phyloP scores from a whole-genome alignment of 2,888 invertebrate genomes.

The Cremastinae sp. region DNA sequence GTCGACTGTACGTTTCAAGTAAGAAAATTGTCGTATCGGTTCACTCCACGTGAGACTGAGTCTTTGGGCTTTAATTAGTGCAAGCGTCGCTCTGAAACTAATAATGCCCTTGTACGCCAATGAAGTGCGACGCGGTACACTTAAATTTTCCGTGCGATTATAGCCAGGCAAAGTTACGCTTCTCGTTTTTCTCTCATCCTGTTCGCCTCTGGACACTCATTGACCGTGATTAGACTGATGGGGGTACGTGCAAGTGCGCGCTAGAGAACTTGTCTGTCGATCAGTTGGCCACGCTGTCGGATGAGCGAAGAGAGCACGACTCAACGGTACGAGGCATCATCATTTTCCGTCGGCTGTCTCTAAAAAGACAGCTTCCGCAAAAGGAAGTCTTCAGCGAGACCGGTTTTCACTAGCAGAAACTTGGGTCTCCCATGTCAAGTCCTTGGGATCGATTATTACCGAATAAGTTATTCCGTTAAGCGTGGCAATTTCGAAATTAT shows the following conservation, averaged over 20 bases:
- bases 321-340: conserved; percentile 46
- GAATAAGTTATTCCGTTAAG: conserved; percentile 49
- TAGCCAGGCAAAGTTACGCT: conserved; percentile 39
- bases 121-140: conserved; percentile 58
- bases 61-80: conserved; percentile 35
- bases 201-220: conserved; percentile 57
- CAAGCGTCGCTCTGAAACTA: conserved; percentile 50
- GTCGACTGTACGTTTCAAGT: too few relatives aligned
- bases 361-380: conserved; percentile 41
- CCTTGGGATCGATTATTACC: conserved; percentile 52
- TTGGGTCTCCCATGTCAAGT: conserved; percentile 40
- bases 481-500: conserved; percentile 14
- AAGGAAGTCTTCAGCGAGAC: conserved; percentile 39
- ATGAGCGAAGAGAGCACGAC: conserved; percentile 48
- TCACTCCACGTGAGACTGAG: conserved; percentile 23
- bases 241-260: conserved; percentile 25
- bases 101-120: conserved; percentile 48
- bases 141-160: conserved; percentile 57
- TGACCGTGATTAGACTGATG: conserved; percentile 53
- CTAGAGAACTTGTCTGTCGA: conserved; percentile 53
- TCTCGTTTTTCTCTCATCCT: conserved; percentile 56
- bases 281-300: conserved; percentile 48
- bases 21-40: conserved; percentile 27
- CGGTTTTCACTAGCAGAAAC: conserved; percentile 25
- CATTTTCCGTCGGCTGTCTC: conserved; percentile 28